Conservation (phyloP, 2,113 vertebrate genomes). For the Myxocyprinus asiaticus region DNA sequence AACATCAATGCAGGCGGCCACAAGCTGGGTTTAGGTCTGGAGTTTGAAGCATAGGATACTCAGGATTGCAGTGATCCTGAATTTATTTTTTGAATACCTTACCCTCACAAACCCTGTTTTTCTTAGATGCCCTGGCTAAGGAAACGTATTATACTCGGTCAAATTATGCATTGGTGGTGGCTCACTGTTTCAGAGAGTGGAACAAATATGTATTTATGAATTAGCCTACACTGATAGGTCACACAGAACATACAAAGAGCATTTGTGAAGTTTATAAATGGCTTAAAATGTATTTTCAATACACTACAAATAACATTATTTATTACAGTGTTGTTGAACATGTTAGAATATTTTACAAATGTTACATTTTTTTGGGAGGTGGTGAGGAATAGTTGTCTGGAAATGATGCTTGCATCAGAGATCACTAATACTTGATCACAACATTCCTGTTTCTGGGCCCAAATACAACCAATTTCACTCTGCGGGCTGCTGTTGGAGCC, state of each 20-base stretch:
- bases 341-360: conserved; percentile 24
- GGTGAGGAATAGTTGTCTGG: conserved; percentile 4
- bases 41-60: conserved; percentile 91
- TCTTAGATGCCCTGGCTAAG: conserved; percentile 82
- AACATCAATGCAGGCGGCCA: conserved; percentile 95
- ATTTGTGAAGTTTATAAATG: background rate
- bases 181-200: conserved; percentile 50
- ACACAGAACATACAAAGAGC: background rate
- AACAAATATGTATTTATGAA: conserved; percentile 46
- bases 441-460: background rate
- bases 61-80: conserved; percentile 58
- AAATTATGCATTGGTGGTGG: conserved; percentile 63
- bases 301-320: conserved; percentile 57
- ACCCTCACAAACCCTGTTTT: conserved; percentile 79
- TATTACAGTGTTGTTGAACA: conserved; percentile 39
- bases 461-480: background rate
- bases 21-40: conserved; percentile 94
- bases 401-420: conserved; percentile 15
- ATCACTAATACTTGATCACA: conserved; percentile 46
- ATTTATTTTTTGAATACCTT: conserved; percentile 77
- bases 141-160: conserved; percentile 71
- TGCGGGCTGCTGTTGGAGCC: conserved; percentile 53
- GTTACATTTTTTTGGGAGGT: background rate
- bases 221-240: background rate
- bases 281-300: conserved; percentile 39